Evolutionary conservation across 1,140 invertebrate genomes (phyloP), one percentile per base, ranked within the genome.

Genomic region (Oedothorax gibbosus): DNA sequence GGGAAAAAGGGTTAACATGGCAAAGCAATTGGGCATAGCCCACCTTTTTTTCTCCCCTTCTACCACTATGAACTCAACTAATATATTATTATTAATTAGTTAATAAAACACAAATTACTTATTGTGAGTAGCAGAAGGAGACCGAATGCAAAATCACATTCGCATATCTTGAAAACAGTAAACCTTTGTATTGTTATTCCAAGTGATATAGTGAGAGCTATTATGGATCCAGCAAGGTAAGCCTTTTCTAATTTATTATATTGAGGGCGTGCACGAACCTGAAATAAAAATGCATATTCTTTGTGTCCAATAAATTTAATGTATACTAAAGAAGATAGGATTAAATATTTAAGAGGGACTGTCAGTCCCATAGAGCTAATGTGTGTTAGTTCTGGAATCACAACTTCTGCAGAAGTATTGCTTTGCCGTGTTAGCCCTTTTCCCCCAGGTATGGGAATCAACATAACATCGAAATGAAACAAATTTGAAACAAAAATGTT

Each of bases 91-190:
- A 0, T 53, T 53, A 49, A 49, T 20, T 0, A 15, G 4, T 15
- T 57, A 20, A 7, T 18, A 51, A 65, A 3, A 78, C 18, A 20
- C 62, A 73, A 7, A 69, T 65, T 85, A 75, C 76, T 68, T 72
- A 85, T 79, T 5, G 84, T 85, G 12, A 85, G 57, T 7, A 85
- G 53, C 15, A 85, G 49, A 11, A 85, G 62, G 49, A 85, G 57
- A 0, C 66, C 84, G 79, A 85, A 85, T 51, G 84, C 80, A 80
- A 79, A 85, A 66, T 85, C 76, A 73, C 77, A 69, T 51, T 66
- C 50, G 62, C 60, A 53, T 6, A 62, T 35, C 12, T 85, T 75
- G 65, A 66, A 66, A 64, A 51, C 69, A 2, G 54, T 73, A 12
- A 85, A 20, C 20, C 84, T 80, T 35, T 73, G 51, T 50, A 85